Conservation (phyloP, 2,888 invertebrate species). For the Branchellion lobata region DNA sequence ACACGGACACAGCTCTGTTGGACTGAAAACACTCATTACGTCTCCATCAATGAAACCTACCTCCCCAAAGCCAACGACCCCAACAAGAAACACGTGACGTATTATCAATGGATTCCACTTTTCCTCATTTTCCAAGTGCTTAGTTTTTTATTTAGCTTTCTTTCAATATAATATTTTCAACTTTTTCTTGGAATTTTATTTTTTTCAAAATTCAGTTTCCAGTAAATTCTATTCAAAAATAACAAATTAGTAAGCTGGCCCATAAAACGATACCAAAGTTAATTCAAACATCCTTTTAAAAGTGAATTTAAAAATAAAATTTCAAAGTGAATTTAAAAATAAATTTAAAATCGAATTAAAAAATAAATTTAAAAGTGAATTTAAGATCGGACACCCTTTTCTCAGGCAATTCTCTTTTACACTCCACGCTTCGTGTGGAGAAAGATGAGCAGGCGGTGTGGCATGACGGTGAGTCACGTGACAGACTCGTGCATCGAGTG, state of each 20-base stretch:
- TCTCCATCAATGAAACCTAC: slow-evolving; percentile 55
- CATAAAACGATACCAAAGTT: no score
- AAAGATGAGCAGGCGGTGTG: slow-evolving; percentile 55
- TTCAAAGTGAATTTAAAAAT: no score
- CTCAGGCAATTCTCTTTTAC: slow-evolving; percentile 24
- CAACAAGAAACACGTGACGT: slow-evolving; percentile 61
- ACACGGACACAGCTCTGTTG: slow-evolving; percentile 57
- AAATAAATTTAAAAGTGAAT: no score
- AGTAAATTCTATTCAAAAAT: neutral
- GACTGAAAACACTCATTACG: slow-evolving; percentile 65
- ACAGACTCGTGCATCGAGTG: slow-evolving; percentile 51
- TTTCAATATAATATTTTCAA: neutral
- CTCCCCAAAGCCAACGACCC: slow-evolving; percentile 53
- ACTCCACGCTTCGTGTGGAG: slow-evolving; percentile 60
- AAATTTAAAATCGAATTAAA: no score
- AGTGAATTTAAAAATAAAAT: no score
- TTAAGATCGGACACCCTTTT: no score
- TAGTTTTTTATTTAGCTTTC: slow-evolving; percentile 53
- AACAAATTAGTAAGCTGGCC: neutral
- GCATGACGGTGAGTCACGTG: slow-evolving; percentile 49
- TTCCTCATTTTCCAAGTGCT: slow-evolving; percentile 55
- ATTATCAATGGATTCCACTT: slow-evolving; percentile 64
- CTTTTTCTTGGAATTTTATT: neutral
- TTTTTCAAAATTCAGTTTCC: neutral
- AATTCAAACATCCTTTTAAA: no score